Base-by-base conservation (phyloP, 2,797 vertebrate species). In the Semotilus atromaculatus region DNA sequence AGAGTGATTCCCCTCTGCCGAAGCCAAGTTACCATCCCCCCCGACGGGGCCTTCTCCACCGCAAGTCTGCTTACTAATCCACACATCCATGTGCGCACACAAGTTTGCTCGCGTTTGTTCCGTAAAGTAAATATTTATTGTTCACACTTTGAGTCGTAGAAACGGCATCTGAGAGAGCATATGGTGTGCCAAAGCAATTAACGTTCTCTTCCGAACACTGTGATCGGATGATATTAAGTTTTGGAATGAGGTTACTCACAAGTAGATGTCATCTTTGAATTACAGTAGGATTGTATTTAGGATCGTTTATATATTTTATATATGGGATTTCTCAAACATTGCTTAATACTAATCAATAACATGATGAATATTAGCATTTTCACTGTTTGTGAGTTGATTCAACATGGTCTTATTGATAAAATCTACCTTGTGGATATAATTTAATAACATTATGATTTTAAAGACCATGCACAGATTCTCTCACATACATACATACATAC, bases 11-110 rank as follows among this genome's bases (percentile, higher is more conserved):
- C 93, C 90, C 90, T 92, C 90, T 91, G 76, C 89, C 89, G 90
- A 90, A 92, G 93, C 93, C 93, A 94, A 95, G 93, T 93, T 92
- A 90, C 92, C 89, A 90, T 93, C 90, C 89, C 91, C 43, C 93
- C 90, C 90, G 91, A 91, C 90, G 91, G 92, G 92, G 92, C 91
- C 91, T 89, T 89, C 92, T 92, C 93, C 91, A 93, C 91, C 89
- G 90, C 91, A 89, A 88, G 87, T 85, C 75, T 86, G 60, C 68
- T 75, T 84, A 74, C 78, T 87, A 86, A 82, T 76, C 74, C 74
- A 82, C 84, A 80, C 62, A 75, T 80, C 70, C 88, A 72, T 86
- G 81, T 71, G 80, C 84, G 67, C 53, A 68, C 83, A 60, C 4
- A 66, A 66, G 82, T 79, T 82, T 55, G 86, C 89, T 79, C 86